phyloP scores from a whole-genome alignment of 2,113 vertebrate species.

The Neopipo cinnamomea region DNA sequence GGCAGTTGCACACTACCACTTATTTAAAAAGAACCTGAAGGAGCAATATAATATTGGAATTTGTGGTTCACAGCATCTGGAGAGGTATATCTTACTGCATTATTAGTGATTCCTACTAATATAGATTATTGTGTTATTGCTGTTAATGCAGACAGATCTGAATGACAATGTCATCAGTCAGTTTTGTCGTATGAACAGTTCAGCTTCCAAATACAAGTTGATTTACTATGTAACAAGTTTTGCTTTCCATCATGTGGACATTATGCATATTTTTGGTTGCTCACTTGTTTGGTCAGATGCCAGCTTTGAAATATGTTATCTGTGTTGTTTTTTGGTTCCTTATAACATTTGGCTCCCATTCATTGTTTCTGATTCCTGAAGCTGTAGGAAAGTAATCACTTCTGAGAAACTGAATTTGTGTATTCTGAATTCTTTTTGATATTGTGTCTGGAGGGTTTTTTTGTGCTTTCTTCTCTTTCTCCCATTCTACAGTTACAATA shows the following conservation, averaged over 20 bases:
- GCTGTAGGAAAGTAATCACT: not conserved
- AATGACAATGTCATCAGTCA: not conserved
- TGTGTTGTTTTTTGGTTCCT: not conserved
- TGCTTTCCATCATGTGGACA: not conserved
- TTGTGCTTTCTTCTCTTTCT: not conserved
- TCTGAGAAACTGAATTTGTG: not conserved
- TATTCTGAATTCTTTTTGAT: not conserved
- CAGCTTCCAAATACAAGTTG: not conserved
- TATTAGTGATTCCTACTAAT: not conserved
- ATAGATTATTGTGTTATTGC: not conserved
- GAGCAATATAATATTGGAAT: constrained; percentile 39
- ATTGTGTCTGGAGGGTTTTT: not conserved
- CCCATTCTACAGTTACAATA: constrained; percentile 76
- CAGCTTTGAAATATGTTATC: not conserved
- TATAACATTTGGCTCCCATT: not conserved
- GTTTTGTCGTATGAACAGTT: not conserved
- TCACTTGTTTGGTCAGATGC: not conserved
- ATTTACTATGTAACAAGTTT: not conserved
- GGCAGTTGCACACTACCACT: constrained; percentile 76
- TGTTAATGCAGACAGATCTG: not conserved
- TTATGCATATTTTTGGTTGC: not conserved
- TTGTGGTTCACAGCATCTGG: not conserved
- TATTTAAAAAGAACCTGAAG: constrained; percentile 74
- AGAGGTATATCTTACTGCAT: constrained; percentile 65
- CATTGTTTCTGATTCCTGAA: not conserved